These are phyloP conservation scores for Caenorhabditis sp. DNA, from an alignment of 2,888 invertebrate genomes.

Conservation along the genomic window DNA sequence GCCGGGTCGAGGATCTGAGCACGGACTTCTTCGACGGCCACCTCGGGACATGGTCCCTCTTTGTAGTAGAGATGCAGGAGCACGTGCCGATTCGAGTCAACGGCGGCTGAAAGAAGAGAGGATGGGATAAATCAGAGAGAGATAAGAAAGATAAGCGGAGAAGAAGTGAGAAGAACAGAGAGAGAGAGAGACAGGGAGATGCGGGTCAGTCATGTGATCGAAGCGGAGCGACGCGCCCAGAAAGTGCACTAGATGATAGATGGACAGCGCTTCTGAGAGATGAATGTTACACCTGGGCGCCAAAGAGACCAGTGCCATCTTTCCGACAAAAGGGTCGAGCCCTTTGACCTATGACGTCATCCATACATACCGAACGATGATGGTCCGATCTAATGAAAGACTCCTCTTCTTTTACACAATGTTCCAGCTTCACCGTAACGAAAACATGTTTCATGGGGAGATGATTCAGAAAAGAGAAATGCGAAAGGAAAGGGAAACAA, in stretches of 20 bases:
- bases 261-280: constrained; percentile 43
- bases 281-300: constrained; percentile 37
- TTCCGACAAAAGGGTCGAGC: constrained; percentile 11
- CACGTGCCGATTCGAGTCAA: constrained; percentile 71
- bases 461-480: too few relatives aligned
- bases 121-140: neutral
- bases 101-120: constrained; percentile 50
- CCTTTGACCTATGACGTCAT: constrained; percentile 36
- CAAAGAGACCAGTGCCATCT: neutral
- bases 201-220: constrained; percentile 52
- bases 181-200: too few relatives aligned
- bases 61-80: constrained; percentile 80
- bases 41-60: constrained; percentile 79
- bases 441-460: constrained; percentile 38
- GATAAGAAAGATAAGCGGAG: too few relatives aligned
- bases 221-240: constrained; percentile 35
- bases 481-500: too few relatives aligned
- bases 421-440: constrained; percentile 44
- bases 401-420: neutral
- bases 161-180: too few relatives aligned
- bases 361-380: neutral
- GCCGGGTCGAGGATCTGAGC: constrained; percentile 61
- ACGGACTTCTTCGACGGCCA: constrained; percentile 73
- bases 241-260: constrained; percentile 54
- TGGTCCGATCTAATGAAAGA: constrained; percentile 42